Evolutionary conservation across 2,797 vertebrate genomes (phyloP).

Genomic region (Heteromormyrus szaboi): DNA sequence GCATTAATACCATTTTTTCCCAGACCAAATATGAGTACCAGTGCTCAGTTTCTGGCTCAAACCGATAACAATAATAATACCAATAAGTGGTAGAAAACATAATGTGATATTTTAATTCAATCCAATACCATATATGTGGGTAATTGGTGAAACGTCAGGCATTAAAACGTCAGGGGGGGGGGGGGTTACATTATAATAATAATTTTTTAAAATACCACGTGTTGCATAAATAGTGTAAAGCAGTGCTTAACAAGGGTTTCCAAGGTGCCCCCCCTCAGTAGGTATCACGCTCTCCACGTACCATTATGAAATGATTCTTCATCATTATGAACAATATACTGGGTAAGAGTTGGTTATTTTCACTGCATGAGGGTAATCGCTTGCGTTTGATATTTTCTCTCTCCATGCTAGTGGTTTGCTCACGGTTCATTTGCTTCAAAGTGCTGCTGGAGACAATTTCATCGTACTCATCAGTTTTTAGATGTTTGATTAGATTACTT

Average conservation of each 20-base stretch:
- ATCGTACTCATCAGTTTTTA: not conserved
- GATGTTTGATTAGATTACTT: not conserved
- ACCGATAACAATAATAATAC: not conserved
- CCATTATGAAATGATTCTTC: not conserved
- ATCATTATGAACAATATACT: not conserved
- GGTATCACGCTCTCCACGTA: not conserved
- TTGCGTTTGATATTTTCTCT: not conserved
- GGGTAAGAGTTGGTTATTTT: not conserved
- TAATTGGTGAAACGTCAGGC: not conserved
- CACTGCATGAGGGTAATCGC: not conserved
- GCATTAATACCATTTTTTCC: not conserved
- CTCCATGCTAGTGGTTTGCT: not conserved
- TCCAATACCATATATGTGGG: not conserved
- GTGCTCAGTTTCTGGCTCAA: not conserved
- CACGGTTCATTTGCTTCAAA: not conserved
- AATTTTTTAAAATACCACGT: not conserved
- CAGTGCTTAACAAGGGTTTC: not conserved
- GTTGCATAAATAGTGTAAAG: not conserved
- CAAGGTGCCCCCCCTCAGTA: not conserved
- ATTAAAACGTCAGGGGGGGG: not conserved
- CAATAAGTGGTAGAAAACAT: not conserved
- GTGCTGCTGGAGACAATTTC: not conserved
- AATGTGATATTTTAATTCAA: not conserved
- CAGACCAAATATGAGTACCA: not conserved
- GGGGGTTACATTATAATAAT: not conserved